Evolutionary conservation across 2,888 invertebrate species (phyloP).

Genomic region (Harmothoe impar): DNA sequence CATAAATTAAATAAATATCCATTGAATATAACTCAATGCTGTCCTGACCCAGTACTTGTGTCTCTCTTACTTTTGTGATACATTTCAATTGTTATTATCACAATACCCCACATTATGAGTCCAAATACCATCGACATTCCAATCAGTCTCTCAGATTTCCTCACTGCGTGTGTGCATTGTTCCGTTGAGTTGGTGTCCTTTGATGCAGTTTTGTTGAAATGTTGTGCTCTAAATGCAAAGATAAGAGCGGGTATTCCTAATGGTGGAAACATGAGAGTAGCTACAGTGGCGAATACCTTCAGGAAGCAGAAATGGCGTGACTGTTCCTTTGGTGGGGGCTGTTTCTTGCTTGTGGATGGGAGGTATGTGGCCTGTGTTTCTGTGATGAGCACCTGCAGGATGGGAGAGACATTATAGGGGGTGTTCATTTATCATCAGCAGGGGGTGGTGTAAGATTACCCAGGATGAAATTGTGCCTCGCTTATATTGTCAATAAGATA

Average conservation of each 20-base stretch:
- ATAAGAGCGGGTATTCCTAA: not conserved
- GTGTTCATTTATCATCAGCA: too few species aligned
- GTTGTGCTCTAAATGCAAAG: not conserved
- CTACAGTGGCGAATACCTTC: slow-evolving; percentile 9
- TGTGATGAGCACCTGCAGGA: slow-evolving; percentile 19
- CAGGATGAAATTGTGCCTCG: too few species aligned
- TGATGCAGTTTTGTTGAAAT: not conserved
- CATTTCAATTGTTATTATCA: not conserved
- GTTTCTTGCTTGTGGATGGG: not conserved
- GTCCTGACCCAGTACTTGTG: too few species aligned
- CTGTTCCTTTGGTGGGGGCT: not conserved
- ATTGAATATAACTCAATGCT: too few species aligned
- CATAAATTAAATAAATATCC: too few species aligned
- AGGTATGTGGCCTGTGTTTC: not conserved
- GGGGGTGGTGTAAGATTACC: too few species aligned
- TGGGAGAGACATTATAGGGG: not conserved
- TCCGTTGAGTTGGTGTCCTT: not conserved
- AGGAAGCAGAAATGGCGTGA: not conserved
- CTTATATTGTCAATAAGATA: too few species aligned
- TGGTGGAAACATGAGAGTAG: not conserved
- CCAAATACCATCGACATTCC: not conserved
- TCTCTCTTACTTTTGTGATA: too few species aligned
- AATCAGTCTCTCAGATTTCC: not conserved
- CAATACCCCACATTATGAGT: not conserved
- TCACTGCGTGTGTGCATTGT: not conserved